A percentile compares a stretch with the other conserved stretches of the same genome.
These are phyloP conservation scores for Chaetogeoica ovagalla DNA, from an alignment of 2,888 invertebrate species.

Conservation along the genomic window DNA sequence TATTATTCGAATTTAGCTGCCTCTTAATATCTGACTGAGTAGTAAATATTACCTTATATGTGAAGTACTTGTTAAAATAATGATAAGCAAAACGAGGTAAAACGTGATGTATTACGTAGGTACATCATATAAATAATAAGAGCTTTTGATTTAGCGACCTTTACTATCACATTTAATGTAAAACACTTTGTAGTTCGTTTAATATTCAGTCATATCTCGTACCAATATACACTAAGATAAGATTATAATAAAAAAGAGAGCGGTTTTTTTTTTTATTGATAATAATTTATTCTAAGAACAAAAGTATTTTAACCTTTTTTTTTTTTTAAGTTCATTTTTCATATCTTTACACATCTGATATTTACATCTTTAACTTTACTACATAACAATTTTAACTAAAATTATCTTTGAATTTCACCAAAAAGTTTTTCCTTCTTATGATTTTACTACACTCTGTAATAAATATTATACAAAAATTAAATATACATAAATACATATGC, in stretches of 20 bases:
- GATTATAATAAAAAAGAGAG: too few species aligned
- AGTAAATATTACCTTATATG: slow-evolving; percentile 5
- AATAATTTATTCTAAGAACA: neutral
- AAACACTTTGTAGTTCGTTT: neutral
- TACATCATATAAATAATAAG: neutral
- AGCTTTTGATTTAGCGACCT: slow-evolving; percentile 21
- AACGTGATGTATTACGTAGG: neutral
- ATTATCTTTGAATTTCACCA: neutral
- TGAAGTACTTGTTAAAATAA: slow-evolving; percentile 17
- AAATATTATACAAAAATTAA: too few species aligned
- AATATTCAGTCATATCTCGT: neutral
- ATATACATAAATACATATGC: too few species aligned
- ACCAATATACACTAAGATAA: neutral
- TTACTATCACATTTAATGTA: neutral
- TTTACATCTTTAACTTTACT: neutral
- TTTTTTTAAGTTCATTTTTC: neutral
- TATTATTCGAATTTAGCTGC: neutral
- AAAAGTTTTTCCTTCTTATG: neutral
- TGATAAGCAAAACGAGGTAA: neutral
- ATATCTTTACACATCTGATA: neutral
- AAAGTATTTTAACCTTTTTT: neutral
- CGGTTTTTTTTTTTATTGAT: neutral
- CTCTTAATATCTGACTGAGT: slow-evolving; percentile 6
- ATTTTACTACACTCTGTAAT: too few species aligned
- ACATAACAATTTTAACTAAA: neutral